Evolutionary conservation across 1,140 invertebrate genomes (phyloP), one percentile per base, ranked within the genome.

Genomic region (Ostrea denselamellosa): DNA sequence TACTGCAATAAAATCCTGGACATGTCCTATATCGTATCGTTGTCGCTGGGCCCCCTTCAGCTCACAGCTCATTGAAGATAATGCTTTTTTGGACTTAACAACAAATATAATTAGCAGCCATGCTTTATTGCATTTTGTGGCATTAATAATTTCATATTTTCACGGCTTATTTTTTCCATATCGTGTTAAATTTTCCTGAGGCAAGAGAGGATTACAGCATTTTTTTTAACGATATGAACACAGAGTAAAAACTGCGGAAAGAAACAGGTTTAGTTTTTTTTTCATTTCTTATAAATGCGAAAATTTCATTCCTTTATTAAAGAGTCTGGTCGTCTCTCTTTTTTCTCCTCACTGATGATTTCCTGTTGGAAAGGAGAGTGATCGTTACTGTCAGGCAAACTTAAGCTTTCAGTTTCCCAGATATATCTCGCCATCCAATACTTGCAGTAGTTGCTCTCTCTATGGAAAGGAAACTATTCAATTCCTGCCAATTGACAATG

Each of bases 61-160:
- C 68, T 77, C 14, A 28, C 8, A 77, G 68, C 28, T 77, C 68
- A 28, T 2, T 34, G 28, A 77, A 34, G 68, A 77, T 77, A 77
- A 77, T 77, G 68, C 68, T 28, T 77, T 77, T 77, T 77, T 25
- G 68, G 68, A 25, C 68, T 34, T 77, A 25, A 77, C 68, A 28
- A 77, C 22, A 77, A 77, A 77, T 28, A 25, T 34, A 77, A 77
- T 77, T 77, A 77, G 9, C 68, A 77, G 22, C 68, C 68, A 22
- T 77, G 28, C 28, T 28, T 34, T 77, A 34, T 34, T 77, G 25
- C 68, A 77, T 77, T 77, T 77, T 12, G 25, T 28, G 68, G 28
- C 68, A 77, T 77, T 34, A 28, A 62, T 62, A 62, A 25, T 34
- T 77, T 34, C 68, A 77, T 77, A 77, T 34, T 77, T 25, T 77